Percentiles rank a stretch among this genome's conserved stretches.
Conservation (phyloP, 1,140 invertebrate species). For the Orchesella cincta region DNA sequence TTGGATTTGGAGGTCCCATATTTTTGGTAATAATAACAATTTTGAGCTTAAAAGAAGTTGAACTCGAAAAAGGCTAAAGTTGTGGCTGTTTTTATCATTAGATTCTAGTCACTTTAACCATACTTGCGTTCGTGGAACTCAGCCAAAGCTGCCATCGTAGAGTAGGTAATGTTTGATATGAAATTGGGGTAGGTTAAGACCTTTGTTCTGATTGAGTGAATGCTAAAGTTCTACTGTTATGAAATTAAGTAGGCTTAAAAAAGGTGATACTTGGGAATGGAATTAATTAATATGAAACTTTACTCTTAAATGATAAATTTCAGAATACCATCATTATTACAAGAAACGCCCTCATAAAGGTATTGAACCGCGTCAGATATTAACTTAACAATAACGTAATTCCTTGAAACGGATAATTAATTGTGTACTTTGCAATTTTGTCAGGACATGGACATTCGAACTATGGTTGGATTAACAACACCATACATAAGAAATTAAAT, state of each 20-base stretch:
- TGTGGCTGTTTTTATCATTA: not conserved
- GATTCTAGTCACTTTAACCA: not conserved
- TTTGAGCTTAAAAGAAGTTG: not conserved
- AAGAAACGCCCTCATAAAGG: conserved; percentile 34
- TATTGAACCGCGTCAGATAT: too few relatives aligned
- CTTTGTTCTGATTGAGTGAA: not conserved
- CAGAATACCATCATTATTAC: conserved; percentile 35
- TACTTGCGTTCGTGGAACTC: not conserved
- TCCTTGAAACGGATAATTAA: too few relatives aligned
- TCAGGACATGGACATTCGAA: too few relatives aligned
- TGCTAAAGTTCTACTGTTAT: too few relatives aligned
- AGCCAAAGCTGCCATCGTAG: conserved; percentile 13
- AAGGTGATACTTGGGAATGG: too few relatives aligned
- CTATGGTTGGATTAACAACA: too few relatives aligned
- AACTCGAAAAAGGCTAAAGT: not conserved
- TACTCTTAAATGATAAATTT: not conserved
- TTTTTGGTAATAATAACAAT: not conserved
- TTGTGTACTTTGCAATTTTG: too few relatives aligned
- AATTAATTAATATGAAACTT: not conserved
- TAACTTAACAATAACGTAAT: too few relatives aligned
- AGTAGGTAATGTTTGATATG: conserved; percentile 7
- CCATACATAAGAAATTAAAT: too few relatives aligned
- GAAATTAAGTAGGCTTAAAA: too few relatives aligned
- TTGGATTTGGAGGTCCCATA: too few relatives aligned
- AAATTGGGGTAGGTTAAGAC: not conserved